phyloP scores from a whole-genome alignment of 2,113 vertebrate genomes.

The Callocephalon fimbriatum region DNA sequence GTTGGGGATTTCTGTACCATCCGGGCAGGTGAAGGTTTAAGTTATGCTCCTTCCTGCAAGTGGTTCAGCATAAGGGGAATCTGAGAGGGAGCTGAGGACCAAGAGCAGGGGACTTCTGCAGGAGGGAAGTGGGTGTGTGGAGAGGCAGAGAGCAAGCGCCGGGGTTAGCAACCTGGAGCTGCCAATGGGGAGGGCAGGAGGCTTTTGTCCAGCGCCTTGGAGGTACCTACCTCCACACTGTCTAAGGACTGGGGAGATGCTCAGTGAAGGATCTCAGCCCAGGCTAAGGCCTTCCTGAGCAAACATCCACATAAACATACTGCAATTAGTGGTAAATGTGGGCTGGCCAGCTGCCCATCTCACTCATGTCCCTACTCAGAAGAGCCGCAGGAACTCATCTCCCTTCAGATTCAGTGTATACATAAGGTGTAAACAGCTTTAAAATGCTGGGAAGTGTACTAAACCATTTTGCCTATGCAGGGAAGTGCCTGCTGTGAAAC shows the following conservation, averaged over 20 bases:
- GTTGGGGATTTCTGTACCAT: not conserved
- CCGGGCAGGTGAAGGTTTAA: not conserved
- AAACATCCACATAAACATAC: not conserved
- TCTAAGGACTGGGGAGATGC: not conserved
- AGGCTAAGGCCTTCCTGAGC: not conserved
- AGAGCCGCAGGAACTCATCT: not conserved
- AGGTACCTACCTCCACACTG: not conserved
- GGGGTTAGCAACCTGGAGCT: not conserved
- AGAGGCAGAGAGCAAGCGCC: rapidly evolving
- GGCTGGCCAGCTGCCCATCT: conserved; percentile 9
- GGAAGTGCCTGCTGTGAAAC: not conserved
- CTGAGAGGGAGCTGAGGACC: not conserved
- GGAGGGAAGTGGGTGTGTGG: not conserved
- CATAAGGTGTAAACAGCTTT: not conserved
- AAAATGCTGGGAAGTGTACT: not conserved
- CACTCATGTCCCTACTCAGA: not conserved
- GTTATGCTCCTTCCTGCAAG: not conserved
- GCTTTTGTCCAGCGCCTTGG: not conserved
- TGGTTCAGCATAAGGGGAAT: not conserved
- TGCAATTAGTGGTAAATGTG: not conserved
- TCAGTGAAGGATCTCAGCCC: not conserved
- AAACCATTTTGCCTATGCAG: not conserved
- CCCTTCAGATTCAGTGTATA: not conserved
- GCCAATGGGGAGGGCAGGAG: not conserved
- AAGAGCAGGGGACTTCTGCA: rapidly evolving